Evolutionary conservation across 2,797 vertebrate species (phyloP).

Genomic region (Xiphorhynchus erythropygius): DNA sequence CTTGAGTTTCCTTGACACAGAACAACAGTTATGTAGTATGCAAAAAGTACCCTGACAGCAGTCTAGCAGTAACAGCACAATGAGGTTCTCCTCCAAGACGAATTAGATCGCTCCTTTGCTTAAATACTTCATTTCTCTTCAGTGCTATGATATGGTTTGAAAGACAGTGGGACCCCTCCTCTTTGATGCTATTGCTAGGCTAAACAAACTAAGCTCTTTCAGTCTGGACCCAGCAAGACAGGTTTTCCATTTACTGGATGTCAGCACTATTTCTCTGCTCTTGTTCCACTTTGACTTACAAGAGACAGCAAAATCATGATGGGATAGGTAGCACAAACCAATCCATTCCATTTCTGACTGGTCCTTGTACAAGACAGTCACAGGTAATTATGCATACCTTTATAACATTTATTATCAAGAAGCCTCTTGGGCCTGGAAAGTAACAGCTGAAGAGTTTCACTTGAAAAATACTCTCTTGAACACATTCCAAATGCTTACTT

Average conservation of each 20-base stretch:
- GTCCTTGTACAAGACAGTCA: neutral
- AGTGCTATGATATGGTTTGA: neutral
- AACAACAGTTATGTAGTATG: neutral
- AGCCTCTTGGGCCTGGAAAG: neutral
- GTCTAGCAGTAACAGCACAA: neutral
- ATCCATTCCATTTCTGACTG: neutral
- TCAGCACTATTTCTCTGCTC: neutral
- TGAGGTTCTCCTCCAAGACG: neutral
- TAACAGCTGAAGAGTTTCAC: neutral
- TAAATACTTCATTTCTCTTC: neutral
- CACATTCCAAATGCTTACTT: neutral
- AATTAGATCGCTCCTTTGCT: neutral
- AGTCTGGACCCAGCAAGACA: neutral
- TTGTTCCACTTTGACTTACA: neutral
- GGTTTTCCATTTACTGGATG: neutral
- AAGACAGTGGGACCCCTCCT: neutral
- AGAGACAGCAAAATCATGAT: neutral
- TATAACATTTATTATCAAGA: neutral
- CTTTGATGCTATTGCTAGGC: neutral
- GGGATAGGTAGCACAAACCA: neutral
- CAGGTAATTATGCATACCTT: neutral
- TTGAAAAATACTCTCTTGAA: neutral
- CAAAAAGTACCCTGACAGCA: neutral
- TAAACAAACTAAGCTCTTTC: neutral
- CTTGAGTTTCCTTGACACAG: neutral